Percentiles rank a stretch among this genome's conserved stretches.
Conservation (phyloP, 1,140 invertebrate genomes). For the Globodera rostochiensis region DNA sequence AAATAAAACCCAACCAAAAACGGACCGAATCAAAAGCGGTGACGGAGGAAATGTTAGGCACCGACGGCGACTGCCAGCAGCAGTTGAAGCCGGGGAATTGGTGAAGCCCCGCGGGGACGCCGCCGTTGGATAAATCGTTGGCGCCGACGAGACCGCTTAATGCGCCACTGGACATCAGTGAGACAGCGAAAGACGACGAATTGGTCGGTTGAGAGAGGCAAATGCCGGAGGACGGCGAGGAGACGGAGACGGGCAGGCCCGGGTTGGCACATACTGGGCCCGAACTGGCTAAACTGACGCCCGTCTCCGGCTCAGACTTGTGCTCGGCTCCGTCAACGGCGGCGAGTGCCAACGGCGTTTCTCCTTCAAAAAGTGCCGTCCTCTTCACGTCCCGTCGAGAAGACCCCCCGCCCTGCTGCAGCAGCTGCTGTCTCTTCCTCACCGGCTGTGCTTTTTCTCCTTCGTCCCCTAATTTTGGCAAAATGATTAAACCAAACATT, state of each 20-base stretch:
- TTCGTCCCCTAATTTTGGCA: neutral
- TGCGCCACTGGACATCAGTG: neutral
- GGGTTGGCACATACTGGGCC: neutral
- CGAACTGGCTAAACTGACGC: neutral
- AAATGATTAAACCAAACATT: too few species aligned
- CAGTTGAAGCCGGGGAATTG: neutral
- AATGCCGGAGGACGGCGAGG: neutral
- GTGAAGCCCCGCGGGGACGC: neutral
- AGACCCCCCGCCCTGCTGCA: neutral
- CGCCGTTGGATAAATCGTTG: neutral
- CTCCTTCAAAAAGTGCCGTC: neutral
- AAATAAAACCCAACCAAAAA: neutral
- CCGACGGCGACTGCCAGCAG: slow-evolving; percentile 4
- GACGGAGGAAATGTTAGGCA: neutral
- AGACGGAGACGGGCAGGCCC: neutral
- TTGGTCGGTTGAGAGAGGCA: neutral
- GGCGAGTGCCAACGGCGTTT: neutral
- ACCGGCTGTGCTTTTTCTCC: neutral
- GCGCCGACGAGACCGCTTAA: neutral
- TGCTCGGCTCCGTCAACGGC: neutral
- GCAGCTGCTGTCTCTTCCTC: slow-evolving; percentile 10
- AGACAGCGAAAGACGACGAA: neutral
- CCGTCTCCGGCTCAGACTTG: slow-evolving; percentile 20
- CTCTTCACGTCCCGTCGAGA: neutral
- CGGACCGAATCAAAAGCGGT: neutral